These are phyloP conservation scores for Suncus etruscus DNA, from an alignment of 2,113 vertebrate genomes.

Conservation along the genomic window DNA sequence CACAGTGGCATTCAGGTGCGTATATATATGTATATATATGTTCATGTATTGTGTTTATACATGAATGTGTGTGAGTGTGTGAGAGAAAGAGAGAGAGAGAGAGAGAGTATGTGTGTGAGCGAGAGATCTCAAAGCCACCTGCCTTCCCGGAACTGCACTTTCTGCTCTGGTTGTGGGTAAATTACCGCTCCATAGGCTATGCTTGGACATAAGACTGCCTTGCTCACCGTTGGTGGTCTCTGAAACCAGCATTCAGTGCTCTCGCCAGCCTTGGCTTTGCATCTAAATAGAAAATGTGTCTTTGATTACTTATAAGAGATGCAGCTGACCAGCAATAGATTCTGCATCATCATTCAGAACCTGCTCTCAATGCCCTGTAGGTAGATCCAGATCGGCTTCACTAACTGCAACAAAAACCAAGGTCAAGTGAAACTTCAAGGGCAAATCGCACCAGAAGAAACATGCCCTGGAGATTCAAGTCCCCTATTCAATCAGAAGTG, in stretches of 20 bases:
- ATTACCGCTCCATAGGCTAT: conserved; percentile 41
- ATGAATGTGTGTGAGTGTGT: neutral
- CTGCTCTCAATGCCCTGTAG: no score
- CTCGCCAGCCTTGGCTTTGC: conserved; percentile 13
- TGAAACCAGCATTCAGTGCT: neutral
- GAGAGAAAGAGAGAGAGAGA: no score
- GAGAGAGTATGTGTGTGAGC: neutral
- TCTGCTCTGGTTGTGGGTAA: neutral
- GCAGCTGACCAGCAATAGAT: neutral
- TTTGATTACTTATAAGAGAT: conserved; percentile 45
- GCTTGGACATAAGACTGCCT: neutral
- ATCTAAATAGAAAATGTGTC: conserved; percentile 65
- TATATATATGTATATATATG: no score
- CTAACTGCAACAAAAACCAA: conserved; percentile 40
- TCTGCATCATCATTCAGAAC: no score
- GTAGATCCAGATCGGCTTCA: neutral
- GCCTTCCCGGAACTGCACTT: neutral
- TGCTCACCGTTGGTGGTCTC: conserved; percentile 15
- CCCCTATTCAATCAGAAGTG: neutral
- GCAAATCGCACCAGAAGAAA: conserved; percentile 30
- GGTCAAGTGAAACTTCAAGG: conserved; percentile 5
- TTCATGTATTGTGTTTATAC: no score
- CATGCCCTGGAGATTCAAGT: conserved; percentile 5
- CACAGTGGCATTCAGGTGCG: no score
- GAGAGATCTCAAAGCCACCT: neutral